These are phyloP conservation scores for Willisornis vidua DNA, from an alignment of 2,113 vertebrate genomes.

Conservation along the genomic window DNA sequence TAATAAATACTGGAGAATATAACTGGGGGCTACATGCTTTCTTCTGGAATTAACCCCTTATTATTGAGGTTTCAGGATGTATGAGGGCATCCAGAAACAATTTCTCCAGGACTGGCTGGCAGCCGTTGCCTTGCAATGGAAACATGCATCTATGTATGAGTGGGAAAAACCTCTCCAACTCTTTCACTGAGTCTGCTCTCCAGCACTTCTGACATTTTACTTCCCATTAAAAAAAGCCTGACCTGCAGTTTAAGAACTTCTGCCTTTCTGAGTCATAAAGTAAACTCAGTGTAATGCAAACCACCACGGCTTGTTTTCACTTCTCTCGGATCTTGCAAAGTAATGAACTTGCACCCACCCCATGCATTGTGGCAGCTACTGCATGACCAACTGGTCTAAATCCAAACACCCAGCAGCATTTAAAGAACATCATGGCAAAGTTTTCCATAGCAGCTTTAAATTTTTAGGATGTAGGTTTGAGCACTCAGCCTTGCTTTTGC, in stretches of 20 bases:
- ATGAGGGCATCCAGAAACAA: neutral
- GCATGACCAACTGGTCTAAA: neutral
- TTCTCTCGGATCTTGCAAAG: neutral
- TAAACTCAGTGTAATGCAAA: neutral
- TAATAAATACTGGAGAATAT: slow-evolving; percentile 6
- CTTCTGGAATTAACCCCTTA: slow-evolving; percentile 17
- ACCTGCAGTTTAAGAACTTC: neutral
- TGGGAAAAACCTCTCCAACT: neutral
- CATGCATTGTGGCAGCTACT: neutral
- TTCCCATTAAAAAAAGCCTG: neutral
- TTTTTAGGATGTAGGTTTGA: neutral
- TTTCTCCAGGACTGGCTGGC: neutral
- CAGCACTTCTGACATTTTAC: neutral
- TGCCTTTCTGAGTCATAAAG: slow-evolving; percentile 1
- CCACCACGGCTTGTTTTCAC: neutral
- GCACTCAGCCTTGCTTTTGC: neutral
- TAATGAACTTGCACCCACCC: neutral
- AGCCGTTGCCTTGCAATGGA: neutral
- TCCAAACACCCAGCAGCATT: neutral
- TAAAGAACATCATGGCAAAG: neutral
- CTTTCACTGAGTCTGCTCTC: neutral
- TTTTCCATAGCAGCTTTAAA: neutral
- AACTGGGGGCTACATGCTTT: neutral
- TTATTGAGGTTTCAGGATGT: neutral
- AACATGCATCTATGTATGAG: accelerated